phyloP scores from a whole-genome alignment of 2,797 vertebrate genomes.

The Sebastes oblongus region DNA sequence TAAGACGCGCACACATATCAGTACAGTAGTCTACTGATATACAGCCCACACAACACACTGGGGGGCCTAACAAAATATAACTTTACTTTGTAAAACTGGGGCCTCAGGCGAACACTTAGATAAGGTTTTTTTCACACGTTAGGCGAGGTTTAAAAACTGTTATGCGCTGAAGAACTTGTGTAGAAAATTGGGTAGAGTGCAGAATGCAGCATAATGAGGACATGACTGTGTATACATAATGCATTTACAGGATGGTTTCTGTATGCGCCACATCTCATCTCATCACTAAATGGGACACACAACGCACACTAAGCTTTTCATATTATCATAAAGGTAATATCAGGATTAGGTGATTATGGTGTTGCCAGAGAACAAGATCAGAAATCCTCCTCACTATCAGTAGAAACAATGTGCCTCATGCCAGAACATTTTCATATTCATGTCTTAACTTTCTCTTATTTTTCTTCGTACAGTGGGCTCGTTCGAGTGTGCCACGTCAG shows the following conservation, averaged over 20 bases:
- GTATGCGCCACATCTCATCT: neutral
- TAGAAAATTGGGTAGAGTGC: conserved; percentile 1
- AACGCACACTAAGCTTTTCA: neutral
- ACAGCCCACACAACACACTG: conserved; percentile 9
- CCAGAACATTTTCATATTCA: no score
- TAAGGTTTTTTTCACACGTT: neutral
- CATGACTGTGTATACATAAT: conserved; percentile 25
- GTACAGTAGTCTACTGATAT: neutral
- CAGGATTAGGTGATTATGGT: neutral
- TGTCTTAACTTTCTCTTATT: neutral
- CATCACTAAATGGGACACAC: neutral
- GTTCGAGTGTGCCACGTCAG: no score
- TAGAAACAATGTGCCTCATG: neutral
- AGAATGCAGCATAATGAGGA: neutral
- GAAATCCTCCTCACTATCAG: neutral
- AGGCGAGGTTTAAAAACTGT: conserved; percentile 13
- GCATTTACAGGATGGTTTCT: neutral
- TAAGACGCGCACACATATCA: neutral
- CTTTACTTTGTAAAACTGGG: conserved; percentile 29
- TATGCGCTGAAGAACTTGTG: neutral
- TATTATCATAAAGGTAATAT: neutral
- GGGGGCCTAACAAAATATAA: conserved; percentile 17
- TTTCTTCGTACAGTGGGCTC: no score
- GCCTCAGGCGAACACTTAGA: conserved; percentile 15
- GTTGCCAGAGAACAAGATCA: neutral